Percentiles rank a stretch among this genome's conserved stretches.
These are phyloP conservation scores for Agonopterix alstromeriana DNA, from an alignment of 2,888 invertebrate species.

Conservation along the genomic window DNA sequence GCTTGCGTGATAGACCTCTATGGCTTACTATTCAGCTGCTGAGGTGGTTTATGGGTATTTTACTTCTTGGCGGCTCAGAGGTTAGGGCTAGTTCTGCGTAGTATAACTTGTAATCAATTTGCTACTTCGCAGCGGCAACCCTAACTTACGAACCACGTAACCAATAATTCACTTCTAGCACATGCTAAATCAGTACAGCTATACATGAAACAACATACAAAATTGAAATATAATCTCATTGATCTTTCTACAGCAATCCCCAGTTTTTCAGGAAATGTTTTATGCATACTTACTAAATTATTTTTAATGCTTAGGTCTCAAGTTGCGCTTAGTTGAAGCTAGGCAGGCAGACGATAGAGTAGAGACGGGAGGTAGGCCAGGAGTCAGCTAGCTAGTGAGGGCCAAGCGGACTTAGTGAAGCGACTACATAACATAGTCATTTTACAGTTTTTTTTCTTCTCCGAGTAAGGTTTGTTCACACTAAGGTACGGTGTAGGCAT, in stretches of 20 bases:
- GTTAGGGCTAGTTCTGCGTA: too few species aligned
- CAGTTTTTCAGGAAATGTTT: slow-evolving; percentile 3
- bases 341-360: slow-evolving; percentile 69
- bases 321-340: slow-evolving; percentile 70
- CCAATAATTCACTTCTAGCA: too few species aligned
- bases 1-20: too few species aligned
- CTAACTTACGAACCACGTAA: too few species aligned
- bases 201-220: too few species aligned
- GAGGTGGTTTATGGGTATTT: too few species aligned
- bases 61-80: too few species aligned
- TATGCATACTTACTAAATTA: slow-evolving; percentile 13
- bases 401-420: slow-evolving; percentile 61
- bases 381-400: slow-evolving; percentile 64
- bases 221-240: too few species aligned
- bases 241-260: slow-evolving; percentile 1
- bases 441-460: slow-evolving; percentile 36
- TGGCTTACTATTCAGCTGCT: too few species aligned
- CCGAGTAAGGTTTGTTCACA: slow-evolving; percentile 52
- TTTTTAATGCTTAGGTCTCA: slow-evolving; percentile 72
- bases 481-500: slow-evolving; percentile 60
- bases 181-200: too few species aligned
- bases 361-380: slow-evolving; percentile 47
- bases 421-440: slow-evolving; percentile 42
- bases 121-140: too few species aligned
- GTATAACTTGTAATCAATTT: too few species aligned